Percentiles rank a stretch among this genome's conserved stretches.
phyloP scores from a whole-genome alignment of 2,888 invertebrate species.

The Trachelus iudaicus region DNA sequence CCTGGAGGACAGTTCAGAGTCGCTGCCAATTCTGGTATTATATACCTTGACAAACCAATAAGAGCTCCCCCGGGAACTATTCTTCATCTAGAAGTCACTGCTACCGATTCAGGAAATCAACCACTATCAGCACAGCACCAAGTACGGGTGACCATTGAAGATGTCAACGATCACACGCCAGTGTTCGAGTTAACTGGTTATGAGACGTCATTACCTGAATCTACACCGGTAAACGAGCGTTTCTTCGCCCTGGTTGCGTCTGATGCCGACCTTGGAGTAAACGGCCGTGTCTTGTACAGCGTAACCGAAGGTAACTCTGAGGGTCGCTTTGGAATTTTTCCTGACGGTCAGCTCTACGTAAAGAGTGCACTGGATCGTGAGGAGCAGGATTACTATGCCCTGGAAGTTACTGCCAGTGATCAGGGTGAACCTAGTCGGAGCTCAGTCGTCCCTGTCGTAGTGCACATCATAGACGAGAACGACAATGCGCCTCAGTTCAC shows the following conservation, averaged over 20 bases:
- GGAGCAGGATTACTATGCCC: conserved; percentile 89
- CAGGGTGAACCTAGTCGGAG: conserved; percentile 81
- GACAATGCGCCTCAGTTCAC: conserved; percentile 95
- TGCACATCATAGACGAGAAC: conserved; percentile 95
- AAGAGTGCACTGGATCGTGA: conserved; percentile 89
- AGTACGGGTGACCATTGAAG: conserved; percentile 79
- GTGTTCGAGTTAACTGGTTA: conserved; percentile 92
- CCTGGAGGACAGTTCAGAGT: conserved; percentile 86
- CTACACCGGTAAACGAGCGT: conserved; percentile 89
- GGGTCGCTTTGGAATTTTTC: conserved; percentile 92
- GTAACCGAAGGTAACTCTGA: conserved; percentile 90
- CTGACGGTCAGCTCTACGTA: conserved; percentile 92
- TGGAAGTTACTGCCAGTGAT: conserved; percentile 87
- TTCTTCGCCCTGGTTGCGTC: conserved; percentile 91
- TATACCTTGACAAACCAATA: conserved; percentile 86
- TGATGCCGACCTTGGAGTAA: conserved; percentile 86
- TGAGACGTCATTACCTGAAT: conserved; percentile 91
- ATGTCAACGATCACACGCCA: conserved; percentile 96
- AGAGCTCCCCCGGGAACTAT: conserved; percentile 78
- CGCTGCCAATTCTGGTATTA: conserved; percentile 86
- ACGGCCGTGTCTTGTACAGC: conserved; percentile 82
- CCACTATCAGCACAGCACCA: conserved; percentile 80
- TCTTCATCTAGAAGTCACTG: conserved; percentile 82
- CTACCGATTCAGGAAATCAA: conserved; percentile 85
- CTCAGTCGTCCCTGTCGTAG: conserved; percentile 89